These are phyloP conservation scores for Lordiphosa andalusiaca DNA, from an alignment of 2,888 invertebrate species.

Conservation along the genomic window DNA sequence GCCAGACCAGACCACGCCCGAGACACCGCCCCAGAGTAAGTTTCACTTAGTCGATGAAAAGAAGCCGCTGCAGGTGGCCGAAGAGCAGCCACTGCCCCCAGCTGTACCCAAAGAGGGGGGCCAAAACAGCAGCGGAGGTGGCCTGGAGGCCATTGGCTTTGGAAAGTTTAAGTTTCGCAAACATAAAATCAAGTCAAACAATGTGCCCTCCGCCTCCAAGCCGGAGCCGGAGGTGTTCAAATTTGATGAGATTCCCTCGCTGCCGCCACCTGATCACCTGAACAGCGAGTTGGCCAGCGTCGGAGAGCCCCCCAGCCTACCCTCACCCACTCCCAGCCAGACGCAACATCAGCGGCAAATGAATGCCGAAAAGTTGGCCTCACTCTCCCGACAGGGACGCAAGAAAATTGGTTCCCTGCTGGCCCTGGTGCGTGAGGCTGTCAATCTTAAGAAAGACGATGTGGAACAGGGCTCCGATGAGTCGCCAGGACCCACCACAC, in stretches of 20 bases:
- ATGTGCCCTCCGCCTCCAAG: constrained; percentile 46
- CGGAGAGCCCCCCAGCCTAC: constrained; percentile 19
- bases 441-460: constrained; percentile 72
- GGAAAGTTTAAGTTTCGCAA: constrained; percentile 74
- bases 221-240: constrained; percentile 75
- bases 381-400: constrained; percentile 76
- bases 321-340: constrained; percentile 61
- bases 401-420: constrained; percentile 78
- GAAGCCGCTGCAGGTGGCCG: constrained; percentile 66
- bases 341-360: constrained; percentile 44
- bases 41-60: constrained; percentile 82
- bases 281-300: constrained; percentile 33
- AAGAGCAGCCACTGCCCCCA: constrained; percentile 36
- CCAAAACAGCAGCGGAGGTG: constrained; percentile 22
- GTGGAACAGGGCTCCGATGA: constrained; percentile 65
- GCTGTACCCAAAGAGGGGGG: constrained; percentile 34
- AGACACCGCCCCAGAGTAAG: constrained; percentile 43
- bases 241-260: constrained; percentile 67
- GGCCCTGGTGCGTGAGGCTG: constrained; percentile 78
- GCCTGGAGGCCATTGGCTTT: constrained; percentile 48
- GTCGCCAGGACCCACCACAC: constrained; percentile 58
- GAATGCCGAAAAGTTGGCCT: constrained; percentile 43
- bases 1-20: not conserved
- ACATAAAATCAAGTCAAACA: constrained; percentile 46
- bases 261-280: constrained; percentile 41